Conservation (phyloP, 2,888 invertebrate genomes). For the Celastrina argiolus region DNA sequence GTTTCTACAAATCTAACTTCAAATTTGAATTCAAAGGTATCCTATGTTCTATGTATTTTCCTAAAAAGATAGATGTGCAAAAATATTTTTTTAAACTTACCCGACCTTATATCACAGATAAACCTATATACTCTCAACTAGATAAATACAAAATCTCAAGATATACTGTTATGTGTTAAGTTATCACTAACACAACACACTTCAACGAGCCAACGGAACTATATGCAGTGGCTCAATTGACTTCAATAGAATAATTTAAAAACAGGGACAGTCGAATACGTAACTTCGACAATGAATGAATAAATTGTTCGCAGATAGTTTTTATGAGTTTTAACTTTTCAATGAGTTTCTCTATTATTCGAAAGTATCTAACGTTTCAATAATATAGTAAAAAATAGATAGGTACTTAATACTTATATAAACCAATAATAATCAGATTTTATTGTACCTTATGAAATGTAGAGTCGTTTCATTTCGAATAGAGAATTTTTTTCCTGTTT, state of each 20-base stretch:
- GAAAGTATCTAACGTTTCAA: too few relatives aligned
- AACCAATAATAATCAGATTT: too few relatives aligned
- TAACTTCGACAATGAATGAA: not conserved
- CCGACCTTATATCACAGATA: not conserved
- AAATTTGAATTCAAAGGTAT: too few relatives aligned
- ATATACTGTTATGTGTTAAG: not conserved
- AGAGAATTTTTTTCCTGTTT: too few relatives aligned
- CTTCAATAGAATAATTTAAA: slow-evolving; percentile 67
- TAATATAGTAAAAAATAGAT: too few relatives aligned
- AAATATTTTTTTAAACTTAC: slow-evolving; percentile 5
- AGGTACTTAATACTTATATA: too few relatives aligned
- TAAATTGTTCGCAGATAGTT: not conserved
- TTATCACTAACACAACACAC: slow-evolving; percentile 17
- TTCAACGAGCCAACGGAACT: slow-evolving; percentile 23
- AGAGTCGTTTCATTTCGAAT: too few relatives aligned
- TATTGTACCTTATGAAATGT: too few relatives aligned
- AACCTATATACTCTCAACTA: not conserved
- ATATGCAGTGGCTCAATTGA: slow-evolving; percentile 51
- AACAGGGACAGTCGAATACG: slow-evolving; percentile 21
- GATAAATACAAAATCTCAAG: slow-evolving; percentile 3
- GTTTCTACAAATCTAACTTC: too few relatives aligned
- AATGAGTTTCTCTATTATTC: not conserved
- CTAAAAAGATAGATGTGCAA: too few relatives aligned
- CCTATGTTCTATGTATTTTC: too few relatives aligned
- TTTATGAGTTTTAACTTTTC: not conserved